These are phyloP conservation scores for Garra rufa DNA, from an alignment of 2,113 vertebrate species.

Conservation along the genomic window DNA sequence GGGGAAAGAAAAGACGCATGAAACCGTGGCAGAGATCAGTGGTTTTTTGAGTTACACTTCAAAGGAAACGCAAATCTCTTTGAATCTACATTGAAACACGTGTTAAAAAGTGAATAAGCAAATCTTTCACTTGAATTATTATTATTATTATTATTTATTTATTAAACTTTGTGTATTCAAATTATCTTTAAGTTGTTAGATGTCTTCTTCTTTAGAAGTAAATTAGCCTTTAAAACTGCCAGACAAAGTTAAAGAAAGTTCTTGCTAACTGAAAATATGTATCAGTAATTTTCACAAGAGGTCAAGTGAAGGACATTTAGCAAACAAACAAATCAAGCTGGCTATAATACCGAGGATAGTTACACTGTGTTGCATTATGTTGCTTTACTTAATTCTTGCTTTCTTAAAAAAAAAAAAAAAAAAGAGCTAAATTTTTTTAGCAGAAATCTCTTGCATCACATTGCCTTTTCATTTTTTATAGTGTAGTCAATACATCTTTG, in stretches of 20 bases:
- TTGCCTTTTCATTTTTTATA: background rate
- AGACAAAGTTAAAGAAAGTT: background rate
- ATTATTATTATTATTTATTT: background rate
- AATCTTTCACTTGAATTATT: background rate
- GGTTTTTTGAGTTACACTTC: background rate
- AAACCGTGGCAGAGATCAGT: background rate
- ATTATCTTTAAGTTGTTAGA: background rate
- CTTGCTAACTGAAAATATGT: background rate
- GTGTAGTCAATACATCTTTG: background rate
- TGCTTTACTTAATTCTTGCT: background rate
- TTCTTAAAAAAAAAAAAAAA: background rate
- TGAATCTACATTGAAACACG: background rate
- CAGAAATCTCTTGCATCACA: background rate
- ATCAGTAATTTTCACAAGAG: background rate
- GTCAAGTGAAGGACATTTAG: background rate
- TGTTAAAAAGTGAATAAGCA: background rate
- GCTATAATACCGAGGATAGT: background rate
- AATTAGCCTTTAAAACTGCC: background rate
- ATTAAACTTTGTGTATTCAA: background rate
- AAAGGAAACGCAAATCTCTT: background rate
- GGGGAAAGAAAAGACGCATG: background rate
- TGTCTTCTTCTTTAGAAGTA: background rate
- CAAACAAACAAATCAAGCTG: background rate
- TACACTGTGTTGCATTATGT: background rate
- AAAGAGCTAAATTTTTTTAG: too few species aligned